Evolutionary conservation across 1,140 invertebrate species (phyloP).

Genomic region (Drosophila equinoxialis): DNA sequence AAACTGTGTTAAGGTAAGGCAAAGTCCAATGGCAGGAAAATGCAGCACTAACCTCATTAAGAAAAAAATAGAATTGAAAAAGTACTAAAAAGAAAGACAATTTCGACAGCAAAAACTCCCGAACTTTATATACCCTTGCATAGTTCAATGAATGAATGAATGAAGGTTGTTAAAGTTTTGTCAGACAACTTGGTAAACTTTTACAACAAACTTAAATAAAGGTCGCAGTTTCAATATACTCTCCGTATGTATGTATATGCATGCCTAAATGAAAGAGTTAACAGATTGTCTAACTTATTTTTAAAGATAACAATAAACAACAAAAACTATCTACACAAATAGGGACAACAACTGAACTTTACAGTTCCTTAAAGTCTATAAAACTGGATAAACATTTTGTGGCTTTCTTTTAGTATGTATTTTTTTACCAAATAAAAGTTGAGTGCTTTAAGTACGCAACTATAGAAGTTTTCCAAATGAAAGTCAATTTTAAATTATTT

Average conservation of each 20-base stretch:
- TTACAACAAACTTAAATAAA: constrained; percentile 1
- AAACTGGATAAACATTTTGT: neutral
- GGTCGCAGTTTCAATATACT: neutral
- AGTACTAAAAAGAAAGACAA: constrained; percentile 46
- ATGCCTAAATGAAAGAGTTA: neutral
- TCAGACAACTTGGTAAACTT: neutral
- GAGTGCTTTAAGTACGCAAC: too few relatives aligned
- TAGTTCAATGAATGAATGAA: constrained; percentile 2
- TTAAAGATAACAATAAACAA: neutral
- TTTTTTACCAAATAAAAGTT: too few relatives aligned
- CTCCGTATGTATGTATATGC: neutral
- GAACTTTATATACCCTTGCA: constrained; percentile 13
- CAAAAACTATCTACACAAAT: neutral
- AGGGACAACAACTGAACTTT: neutral
- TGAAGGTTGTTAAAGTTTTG: constrained; percentile 14
- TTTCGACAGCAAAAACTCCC: neutral
- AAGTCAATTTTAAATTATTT: too few relatives aligned
- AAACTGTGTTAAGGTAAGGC: constrained; percentile 65
- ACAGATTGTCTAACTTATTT: neutral
- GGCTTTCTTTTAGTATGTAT: too few relatives aligned
- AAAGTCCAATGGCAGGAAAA: constrained; percentile 39
- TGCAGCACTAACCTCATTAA: constrained; percentile 74
- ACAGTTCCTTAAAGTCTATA: neutral
- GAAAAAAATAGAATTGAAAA: constrained; percentile 59
- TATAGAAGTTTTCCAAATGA: too few relatives aligned